Evolutionary conservation across 1,140 invertebrate species (phyloP), one percentile per base, ranked within the genome.

Genomic region (Leptopilina clavipes): DNA sequence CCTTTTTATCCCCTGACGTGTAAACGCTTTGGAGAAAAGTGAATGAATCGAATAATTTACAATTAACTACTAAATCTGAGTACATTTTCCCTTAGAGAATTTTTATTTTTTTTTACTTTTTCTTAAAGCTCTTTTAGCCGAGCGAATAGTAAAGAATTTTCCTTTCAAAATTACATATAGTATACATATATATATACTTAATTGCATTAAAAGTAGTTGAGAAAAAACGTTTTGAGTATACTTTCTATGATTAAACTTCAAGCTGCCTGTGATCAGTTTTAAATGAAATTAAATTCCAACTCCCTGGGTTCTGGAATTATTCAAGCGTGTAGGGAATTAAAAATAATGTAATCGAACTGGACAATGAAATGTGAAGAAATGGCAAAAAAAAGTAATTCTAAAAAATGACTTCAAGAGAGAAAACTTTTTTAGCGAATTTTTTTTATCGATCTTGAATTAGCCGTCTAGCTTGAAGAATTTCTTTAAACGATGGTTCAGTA

Each of bases 401-500:
- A 65, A 19, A 59, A 65, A 65, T 65, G 11, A 7, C 25, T 37
- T n/a, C 22, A 37, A 25, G 12, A 31, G 11, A 14, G 25, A n/a
- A 65, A 65, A 65, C 22, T 65, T 31, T 31, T 65, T 11, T 14
- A 6, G 59, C 25, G n/a, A n/a, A 31, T n/a, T 3, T n/a, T 22
- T 11, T n/a, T 65, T 31, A 65, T 65, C 22, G 43, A 77, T 56
- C 65, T 72, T 71, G 71, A 74, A 48, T 75, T 40, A 65, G 25
- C 59, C 25, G 12, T 14, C 59, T 31, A n/a, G 22, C 22, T 37
- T 65, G 59, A 31, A 48, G 82, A 83, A 73, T 82, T 82, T 82
- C 79, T 77, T 83, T 81, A 83, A n/a, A 83, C 75, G 72, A 80
- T 17, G 71, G 65, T 65, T 73, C 82, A 76, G 76, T 82, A 83